A percentile compares a stretch with the other conserved stretches of the same genome.
phyloP scores from a whole-genome alignment of 2,888 invertebrate genomes.

The Macropis europaea region DNA sequence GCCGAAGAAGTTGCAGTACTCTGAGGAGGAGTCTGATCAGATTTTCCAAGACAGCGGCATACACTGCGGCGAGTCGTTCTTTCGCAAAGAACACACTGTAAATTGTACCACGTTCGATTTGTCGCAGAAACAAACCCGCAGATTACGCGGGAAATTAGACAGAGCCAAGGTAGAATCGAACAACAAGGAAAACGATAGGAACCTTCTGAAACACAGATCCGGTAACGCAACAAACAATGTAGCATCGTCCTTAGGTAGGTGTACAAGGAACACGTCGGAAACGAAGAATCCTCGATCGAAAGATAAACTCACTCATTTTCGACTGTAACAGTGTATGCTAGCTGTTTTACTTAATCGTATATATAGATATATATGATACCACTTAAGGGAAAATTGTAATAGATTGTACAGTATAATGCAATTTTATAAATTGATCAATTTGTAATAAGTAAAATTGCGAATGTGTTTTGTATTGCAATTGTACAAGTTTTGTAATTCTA shows the following conservation, averaged over 20 bases:
- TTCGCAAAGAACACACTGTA: not conserved
- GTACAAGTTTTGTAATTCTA: not conserved
- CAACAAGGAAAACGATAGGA: slow-evolving; percentile 53
- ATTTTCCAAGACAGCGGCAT: not conserved
- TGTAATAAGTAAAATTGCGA: slow-evolving; percentile 36
- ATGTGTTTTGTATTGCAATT: not conserved
- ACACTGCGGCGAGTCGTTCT: not conserved
- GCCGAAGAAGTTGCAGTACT: slow-evolving; percentile 65
- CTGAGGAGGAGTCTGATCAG: slow-evolving; percentile 45
- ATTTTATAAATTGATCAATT: slow-evolving; percentile 32
- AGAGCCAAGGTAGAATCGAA: slow-evolving; percentile 3
- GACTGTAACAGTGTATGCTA: slow-evolving; percentile 61
- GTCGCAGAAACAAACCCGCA: not conserved
- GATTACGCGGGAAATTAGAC: not conserved
- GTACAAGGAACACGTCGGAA: slow-evolving; percentile 20
- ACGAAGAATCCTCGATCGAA: slow-evolving; percentile 24
- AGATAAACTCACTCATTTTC: slow-evolving; percentile 61
- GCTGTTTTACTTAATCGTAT: slow-evolving; percentile 44
- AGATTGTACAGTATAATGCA: slow-evolving; percentile 39
- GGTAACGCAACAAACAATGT: not conserved
- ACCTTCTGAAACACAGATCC: not conserved
- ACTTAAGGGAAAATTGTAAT: slow-evolving; percentile 42
- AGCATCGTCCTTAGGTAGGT: slow-evolving; percentile 22
- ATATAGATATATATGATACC: slow-evolving; percentile 32
- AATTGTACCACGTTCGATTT: not conserved